Evolutionary conservation across 2,888 invertebrate species (phyloP), one percentile per base, ranked within the genome.

Genomic region (Conus canariensis): DNA sequence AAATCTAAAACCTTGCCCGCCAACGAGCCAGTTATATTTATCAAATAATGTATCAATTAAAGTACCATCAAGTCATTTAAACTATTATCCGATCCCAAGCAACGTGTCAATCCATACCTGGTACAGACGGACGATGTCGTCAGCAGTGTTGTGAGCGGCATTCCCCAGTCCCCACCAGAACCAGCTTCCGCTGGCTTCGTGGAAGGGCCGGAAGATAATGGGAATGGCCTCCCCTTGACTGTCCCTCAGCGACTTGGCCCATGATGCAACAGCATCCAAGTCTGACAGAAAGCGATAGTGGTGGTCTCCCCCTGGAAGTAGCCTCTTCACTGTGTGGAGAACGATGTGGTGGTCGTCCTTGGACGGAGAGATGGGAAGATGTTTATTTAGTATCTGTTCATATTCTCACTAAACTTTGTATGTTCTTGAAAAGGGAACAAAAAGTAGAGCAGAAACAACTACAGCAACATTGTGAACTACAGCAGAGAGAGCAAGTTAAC

Each of bases 241-340:
- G 85, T 85, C 85, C 58, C 8, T 12, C 85, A 58, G 58, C 22
- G 85, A 58, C 58, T 22, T 59, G 58, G 85, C 85, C 85, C 85
- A 85, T 5, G 59, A 58, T 59, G 85, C 85, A 59, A 85, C 25
- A 19, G 58, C 56, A 58, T 85, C 85, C 2, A 85, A 58, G 19
- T 58, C 85, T 2, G 85, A 58, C 85, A 59, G 59, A 60, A 85
- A 85, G 7, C 59, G 85, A 58, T 85, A 45, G 85, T 85, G 59
- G 85, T 85, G 59, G 85, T 85, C 85, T 85, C 85, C 85, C 59
- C 85, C 85, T 85, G 85, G 85, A 14, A 85, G 85, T 8, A 85
- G 7, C 45, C 85, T 85, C 59, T 85, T 85, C 58, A 85, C 85
- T 14, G 85, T 30, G 85, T 85, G 85, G 5, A 59, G 59, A 0